phyloP scores from a whole-genome alignment of 2,113 vertebrate species.

The Girardinichthys multiradiatus region DNA sequence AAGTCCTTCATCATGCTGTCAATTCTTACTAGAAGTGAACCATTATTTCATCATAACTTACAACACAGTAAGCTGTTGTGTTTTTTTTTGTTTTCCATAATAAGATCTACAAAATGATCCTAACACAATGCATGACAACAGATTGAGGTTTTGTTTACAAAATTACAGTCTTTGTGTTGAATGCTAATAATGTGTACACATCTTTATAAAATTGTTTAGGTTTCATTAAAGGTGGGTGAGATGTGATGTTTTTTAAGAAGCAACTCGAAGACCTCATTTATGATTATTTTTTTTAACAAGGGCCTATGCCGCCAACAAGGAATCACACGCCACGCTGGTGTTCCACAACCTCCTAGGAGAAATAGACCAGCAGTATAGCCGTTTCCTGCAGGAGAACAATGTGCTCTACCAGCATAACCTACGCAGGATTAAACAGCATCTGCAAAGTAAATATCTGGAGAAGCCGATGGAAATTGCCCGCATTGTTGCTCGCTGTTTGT shows the following conservation, averaged over 20 bases:
- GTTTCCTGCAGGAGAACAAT: constrained; percentile 97
- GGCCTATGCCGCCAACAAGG: constrained; percentile 96
- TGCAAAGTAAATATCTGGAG: constrained; percentile 98
- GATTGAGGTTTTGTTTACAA: no score
- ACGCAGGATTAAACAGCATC: constrained; percentile 96
- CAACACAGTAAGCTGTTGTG: neutral
- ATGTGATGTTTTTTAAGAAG: neutral
- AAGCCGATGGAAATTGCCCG: constrained; percentile 98
- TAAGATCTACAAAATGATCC: neutral
- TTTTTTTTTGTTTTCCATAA: neutral
- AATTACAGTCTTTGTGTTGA: neutral
- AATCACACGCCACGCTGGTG: constrained; percentile 95
- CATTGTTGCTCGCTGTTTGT: constrained; percentile 95
- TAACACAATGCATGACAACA: neutral
- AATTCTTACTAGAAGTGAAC: constrained; percentile 1
- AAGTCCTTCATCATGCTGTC: neutral
- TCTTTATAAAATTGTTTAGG: neutral
- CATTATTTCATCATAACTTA: neutral
- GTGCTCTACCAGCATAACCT: constrained; percentile 98
- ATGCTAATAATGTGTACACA: neutral
- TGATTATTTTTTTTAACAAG: constrained; percentile 65
- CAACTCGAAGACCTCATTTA: no score
- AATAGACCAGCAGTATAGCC: constrained; percentile 99
- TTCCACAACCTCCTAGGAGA: constrained; percentile 98
- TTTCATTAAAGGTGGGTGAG: neutral